Evolutionary conservation across 2,888 invertebrate species (phyloP), one percentile per base, ranked within the genome.

Genomic region (Prosapia bicincta): DNA sequence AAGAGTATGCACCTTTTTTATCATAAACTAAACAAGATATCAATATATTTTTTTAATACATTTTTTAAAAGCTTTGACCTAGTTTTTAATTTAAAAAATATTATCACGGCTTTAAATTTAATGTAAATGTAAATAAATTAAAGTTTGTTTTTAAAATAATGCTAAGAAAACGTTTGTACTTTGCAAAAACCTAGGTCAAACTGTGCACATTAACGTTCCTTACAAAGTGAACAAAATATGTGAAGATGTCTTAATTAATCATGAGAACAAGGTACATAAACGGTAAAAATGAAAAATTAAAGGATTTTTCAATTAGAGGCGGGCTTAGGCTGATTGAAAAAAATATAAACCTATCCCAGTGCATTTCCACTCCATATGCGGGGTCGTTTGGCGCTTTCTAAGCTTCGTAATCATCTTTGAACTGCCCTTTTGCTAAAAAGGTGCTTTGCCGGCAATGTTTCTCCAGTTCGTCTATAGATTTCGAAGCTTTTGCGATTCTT

Each of bases 171-270:
- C 25, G 5, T 25, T 71, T 23, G n/a, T 15, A 26, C 26, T 26
- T 68, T 26, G 9, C 9, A 69, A 69, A 69, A 26, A 13, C 69
- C 28, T n/a, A n/a, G 69, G 69, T 69, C 20, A 20, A 69, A 26
- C 1, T 69, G 26, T 69, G 25, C 69, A 69, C 28, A 7, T 69
- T 26, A n/a, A 69, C 20, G 3, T 69, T 7, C 28, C 15, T n/a
- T 26, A 26, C 15, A 70, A 70, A 20, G 7, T 54, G 25, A 71
- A 71, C 54, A 71, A 72, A 71, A 26, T n/a, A 15, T 71, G 10
- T 20, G 54, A 23, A 54, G 54, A 71, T 25, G 54, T 71, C n/a
- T 54, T 38, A 68, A 23, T 43, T 7, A 69, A 69, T 69, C 26
- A 6, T 26, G 54, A 74, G 43, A 54, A 26, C 68, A 68, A 26